phyloP scores from a whole-genome alignment of 1,140 invertebrate species.

The Sesamia nonagrioides region DNA sequence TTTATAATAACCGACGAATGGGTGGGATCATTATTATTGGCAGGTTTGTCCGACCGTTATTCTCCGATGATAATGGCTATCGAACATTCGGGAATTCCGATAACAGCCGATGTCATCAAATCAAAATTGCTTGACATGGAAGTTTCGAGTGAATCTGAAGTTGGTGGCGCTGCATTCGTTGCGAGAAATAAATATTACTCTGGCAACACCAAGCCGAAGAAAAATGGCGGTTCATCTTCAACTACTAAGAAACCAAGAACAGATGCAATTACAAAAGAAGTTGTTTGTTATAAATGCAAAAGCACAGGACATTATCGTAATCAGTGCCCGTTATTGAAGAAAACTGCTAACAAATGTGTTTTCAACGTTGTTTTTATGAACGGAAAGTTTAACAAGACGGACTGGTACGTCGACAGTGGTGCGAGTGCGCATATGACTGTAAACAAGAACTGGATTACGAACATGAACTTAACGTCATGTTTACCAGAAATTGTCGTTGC shows the following conservation, averaged over 20 bases:
- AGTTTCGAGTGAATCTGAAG: not conserved
- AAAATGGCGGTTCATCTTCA: not conserved
- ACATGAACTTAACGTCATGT: conserved; percentile 9
- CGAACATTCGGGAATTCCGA: conserved; percentile 47
- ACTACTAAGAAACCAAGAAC: conserved; percentile 12
- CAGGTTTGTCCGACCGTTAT: conserved; percentile 52
- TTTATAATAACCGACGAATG: conserved; percentile 47
- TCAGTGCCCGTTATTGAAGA: conserved; percentile 54
- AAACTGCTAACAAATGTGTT: conserved; percentile 41
- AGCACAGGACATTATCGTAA: conserved; percentile 51
- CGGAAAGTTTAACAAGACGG: conserved; percentile 30
- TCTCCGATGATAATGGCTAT: conserved; percentile 55
- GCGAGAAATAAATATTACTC: conserved; percentile 17
- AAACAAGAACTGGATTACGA: conserved; percentile 32
- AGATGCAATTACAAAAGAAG: conserved; percentile 15
- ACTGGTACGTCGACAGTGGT: conserved; percentile 40
- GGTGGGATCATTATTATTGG: conserved; percentile 44
- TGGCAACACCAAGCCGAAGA: conserved; percentile 25
- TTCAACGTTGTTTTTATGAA: conserved; percentile 45
- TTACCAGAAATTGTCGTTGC: conserved; percentile 38
- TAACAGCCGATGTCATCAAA: conserved; percentile 53
- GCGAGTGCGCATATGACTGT: conserved; percentile 47
- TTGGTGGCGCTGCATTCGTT: conserved; percentile 1
- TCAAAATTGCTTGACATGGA: conserved; percentile 53
- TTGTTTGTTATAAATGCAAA: conserved; percentile 51